Percentiles rank a stretch among this genome's conserved stretches.
phyloP scores from a whole-genome alignment of 1,140 invertebrate genomes.

The Drosophila serrata region DNA sequence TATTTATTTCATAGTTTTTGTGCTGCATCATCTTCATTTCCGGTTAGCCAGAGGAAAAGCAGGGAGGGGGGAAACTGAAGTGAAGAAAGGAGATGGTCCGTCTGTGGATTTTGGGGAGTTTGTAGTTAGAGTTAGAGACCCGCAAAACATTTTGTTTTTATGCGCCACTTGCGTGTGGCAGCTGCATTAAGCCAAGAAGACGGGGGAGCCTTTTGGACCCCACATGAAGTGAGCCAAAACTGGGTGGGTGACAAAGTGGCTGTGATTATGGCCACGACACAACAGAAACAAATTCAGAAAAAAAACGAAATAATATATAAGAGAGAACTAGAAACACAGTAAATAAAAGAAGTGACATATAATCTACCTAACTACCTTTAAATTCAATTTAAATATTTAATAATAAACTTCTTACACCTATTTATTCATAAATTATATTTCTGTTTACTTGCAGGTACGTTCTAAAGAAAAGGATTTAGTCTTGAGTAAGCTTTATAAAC shows the following conservation, averaged over 20 bases:
- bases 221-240: conserved; percentile 43
- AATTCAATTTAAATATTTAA: not conserved
- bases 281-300: conserved; percentile 14
- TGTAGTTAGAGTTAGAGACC: conserved; percentile 22
- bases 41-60: conserved; percentile 56
- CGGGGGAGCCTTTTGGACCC: conserved; percentile 9
- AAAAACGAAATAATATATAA: conserved; percentile 1
- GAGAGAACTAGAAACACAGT: not conserved
- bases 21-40: conserved; percentile 83
- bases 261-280: conserved; percentile 73
- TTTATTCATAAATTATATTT: not conserved
- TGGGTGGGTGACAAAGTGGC: conserved; percentile 78
- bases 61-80: not conserved
- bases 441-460: not conserved
- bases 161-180: conserved; percentile 78
- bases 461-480: not conserved
- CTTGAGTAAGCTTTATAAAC: not conserved
- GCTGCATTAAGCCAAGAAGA: conserved; percentile 66
- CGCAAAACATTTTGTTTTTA: conserved; percentile 78
- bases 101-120: conserved; percentile 20
- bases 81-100: conserved; percentile 24
- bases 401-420: not conserved
- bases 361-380: not conserved
- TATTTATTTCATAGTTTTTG: conserved; percentile 80
- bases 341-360: not conserved